Conservation (phyloP, 2,113 vertebrate genomes). For the Petromus typicus region DNA sequence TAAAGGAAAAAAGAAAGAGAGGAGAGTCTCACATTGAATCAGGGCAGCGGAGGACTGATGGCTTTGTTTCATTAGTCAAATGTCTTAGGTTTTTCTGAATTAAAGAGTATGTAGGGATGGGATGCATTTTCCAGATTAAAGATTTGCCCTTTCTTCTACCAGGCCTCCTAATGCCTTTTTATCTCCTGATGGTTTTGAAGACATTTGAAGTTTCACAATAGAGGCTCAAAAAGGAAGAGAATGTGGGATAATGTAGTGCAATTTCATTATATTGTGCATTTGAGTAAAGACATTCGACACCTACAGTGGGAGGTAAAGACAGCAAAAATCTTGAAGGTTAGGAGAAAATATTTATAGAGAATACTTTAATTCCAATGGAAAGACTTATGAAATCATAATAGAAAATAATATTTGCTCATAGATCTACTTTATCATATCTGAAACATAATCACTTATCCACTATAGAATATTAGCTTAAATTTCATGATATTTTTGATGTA, state of each 20-base stretch:
- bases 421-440: background rate
- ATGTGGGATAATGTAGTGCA: background rate
- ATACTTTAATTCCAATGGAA: background rate
- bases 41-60: background rate
- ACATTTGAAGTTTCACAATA: conserved; percentile 41
- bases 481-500: conserved; percentile 16
- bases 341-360: background rate
- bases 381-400: conserved; percentile 51
- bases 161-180: conserved; percentile 40
- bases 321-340: background rate
- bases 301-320: background rate
- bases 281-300: background rate
- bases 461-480: conserved; percentile 46
- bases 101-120: conserved; percentile 37
- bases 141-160: background rate
- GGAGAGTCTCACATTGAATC: background rate
- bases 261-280: conserved; percentile 43
- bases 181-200: conserved; percentile 35
- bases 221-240: background rate
- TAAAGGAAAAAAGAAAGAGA: background rate
- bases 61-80: conserved; percentile 18
- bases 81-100: conserved; percentile 47
- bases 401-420: conserved; percentile 64
- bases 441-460: conserved; percentile 48
- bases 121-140: background rate